A percentile compares a stretch with the other conserved stretches of the same genome.
Evolutionary conservation across 2,113 vertebrate species (phyloP).

Genomic region (Vulpes ferrilata): DNA sequence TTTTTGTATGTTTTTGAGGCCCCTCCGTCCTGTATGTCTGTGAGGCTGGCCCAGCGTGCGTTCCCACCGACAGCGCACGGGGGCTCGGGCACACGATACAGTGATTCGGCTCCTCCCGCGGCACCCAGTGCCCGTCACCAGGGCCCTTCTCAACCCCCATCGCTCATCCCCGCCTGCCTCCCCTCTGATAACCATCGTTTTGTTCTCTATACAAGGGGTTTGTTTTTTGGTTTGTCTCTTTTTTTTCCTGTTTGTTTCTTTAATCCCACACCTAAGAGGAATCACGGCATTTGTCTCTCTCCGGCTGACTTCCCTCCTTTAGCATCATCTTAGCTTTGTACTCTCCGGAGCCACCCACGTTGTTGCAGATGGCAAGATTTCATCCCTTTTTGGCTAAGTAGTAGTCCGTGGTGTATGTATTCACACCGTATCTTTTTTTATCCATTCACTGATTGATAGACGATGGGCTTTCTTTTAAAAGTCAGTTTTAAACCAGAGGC

Average conservation of each 20-base stretch:
- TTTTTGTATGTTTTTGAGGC: not conserved
- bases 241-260: not conserved
- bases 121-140: not conserved
- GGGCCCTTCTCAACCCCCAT: not conserved
- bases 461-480: not conserved
- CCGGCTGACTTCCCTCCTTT: not conserved
- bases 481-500: slow-evolving; percentile 61
- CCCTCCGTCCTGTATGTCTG: not conserved
- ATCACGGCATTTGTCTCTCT: not conserved
- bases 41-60: not conserved
- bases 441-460: not conserved
- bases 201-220: not conserved
- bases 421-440: not conserved
- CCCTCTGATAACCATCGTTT: not conserved
- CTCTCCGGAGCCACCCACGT: not conserved
- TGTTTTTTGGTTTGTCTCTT: not conserved
- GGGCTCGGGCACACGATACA: not conserved
- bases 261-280: not conserved
- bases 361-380: not conserved
- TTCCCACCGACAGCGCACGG: not conserved
- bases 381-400: not conserved
- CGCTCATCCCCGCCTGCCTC: not conserved
- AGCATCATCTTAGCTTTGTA: not conserved
- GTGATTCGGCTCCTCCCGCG: not conserved
- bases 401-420: not conserved